These are phyloP conservation scores for Hecatera dysodea DNA, from an alignment of 2,888 invertebrate genomes.

Conservation along the genomic window DNA sequence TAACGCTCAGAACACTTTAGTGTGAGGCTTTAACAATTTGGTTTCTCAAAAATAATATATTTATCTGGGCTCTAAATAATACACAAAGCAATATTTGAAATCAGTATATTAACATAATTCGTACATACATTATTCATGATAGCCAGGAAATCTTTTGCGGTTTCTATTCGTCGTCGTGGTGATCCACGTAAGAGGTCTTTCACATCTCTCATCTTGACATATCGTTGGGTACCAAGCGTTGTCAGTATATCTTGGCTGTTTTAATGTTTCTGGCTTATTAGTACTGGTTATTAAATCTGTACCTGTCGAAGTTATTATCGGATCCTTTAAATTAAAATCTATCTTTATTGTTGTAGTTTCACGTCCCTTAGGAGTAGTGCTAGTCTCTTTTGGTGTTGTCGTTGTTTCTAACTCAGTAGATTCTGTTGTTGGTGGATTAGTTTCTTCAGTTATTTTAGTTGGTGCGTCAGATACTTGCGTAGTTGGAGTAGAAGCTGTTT, in stretches of 20 bases:
- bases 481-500: conserved; percentile 13
- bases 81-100: conserved; percentile 3
- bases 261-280: conserved; percentile 5
- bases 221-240: conserved; percentile 39
- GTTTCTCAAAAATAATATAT: background rate
- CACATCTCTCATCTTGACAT: conserved; percentile 38
- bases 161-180: conserved; percentile 23
- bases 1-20: background rate
- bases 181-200: conserved; percentile 51
- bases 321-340: background rate
- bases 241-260: background rate
- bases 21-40: background rate
- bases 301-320: background rate
- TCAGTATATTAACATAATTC: conserved; percentile 30
- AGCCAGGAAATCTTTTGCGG: conserved; percentile 26
- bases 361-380: background rate
- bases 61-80: conserved; percentile 25
- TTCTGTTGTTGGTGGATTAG: background rate
- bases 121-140: conserved; percentile 49
- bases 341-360: background rate
- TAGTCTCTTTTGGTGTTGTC: background rate
- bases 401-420: background rate
- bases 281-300: background rate
- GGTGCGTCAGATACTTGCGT: background rate
- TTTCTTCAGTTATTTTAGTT: background rate